phyloP scores from a whole-genome alignment of 2,797 vertebrate species.

The Macrochelys suwanniensis region DNA sequence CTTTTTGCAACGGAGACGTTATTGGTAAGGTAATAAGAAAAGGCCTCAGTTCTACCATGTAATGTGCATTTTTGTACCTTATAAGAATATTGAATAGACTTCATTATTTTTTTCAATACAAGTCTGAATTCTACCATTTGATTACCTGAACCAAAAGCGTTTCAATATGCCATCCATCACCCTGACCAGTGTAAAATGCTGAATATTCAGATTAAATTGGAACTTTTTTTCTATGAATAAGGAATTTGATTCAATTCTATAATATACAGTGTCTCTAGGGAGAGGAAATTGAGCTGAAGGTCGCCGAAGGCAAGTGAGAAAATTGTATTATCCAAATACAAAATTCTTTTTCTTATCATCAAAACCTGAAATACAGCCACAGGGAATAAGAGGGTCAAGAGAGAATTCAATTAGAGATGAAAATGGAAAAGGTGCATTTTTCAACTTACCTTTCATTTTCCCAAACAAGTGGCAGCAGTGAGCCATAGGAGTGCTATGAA shows the following conservation, averaged over 20 bases:
- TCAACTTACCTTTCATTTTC: conserved; percentile 78
- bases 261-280: conserved; percentile 82
- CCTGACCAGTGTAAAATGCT: conserved; percentile 80
- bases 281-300: conserved; percentile 85
- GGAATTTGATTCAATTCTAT: conserved; percentile 83
- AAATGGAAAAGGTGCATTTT: conserved; percentile 82
- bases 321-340: conserved; percentile 85
- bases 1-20: conserved; percentile 69
- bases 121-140: conserved; percentile 75
- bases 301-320: conserved; percentile 84
- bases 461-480: conserved; percentile 76
- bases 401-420: conserved; percentile 83
- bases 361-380: conserved; percentile 78
- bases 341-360: conserved; percentile 84
- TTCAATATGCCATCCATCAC: conserved; percentile 84
- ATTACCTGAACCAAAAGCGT: conserved; percentile 81
- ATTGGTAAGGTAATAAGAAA: conserved; percentile 75
- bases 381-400: conserved; percentile 80
- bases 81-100: conserved; percentile 80
- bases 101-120: conserved; percentile 81
- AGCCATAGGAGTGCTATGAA: conserved; percentile 61
- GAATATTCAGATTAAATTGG: conserved; percentile 86
- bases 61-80: conserved; percentile 74
- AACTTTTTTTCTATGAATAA: conserved; percentile 84
- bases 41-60: conserved; percentile 29